Base-by-base conservation (phyloP, 2,888 invertebrate species). In the Trypoxylon attenuatum region DNA sequence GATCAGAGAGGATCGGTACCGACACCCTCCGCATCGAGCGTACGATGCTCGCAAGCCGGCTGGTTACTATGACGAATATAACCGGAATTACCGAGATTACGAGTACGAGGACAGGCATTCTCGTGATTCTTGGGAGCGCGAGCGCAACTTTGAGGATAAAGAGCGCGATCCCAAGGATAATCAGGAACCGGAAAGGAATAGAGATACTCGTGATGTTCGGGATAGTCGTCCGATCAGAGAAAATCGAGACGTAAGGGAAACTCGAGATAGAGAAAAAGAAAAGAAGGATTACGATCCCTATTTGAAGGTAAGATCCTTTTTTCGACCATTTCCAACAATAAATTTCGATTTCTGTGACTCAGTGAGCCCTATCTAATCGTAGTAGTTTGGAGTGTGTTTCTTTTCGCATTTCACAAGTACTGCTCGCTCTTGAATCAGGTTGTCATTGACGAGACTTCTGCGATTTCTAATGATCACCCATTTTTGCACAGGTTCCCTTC, bases 231-330 rank as follows among this genome's bases (percentile, higher is more conserved):
- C 1, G 57, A 74, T 15, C 13, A 73, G 82, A 33, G 84, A 82
- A 10, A 69, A 55, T 43, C 74, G 84, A 27, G 81, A 82, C 27
- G 53, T 18, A 13, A 76, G 77, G 55, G 83, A 87, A 39, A 78
- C 6, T 15, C 62, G 69, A 10, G 76, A 76, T 3, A 39, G 72
- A 27, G 73, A 73, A 16, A 79, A 78, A 80, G 68, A 82, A 8
- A 83, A 80, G 50, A 79, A 84, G 46, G 88, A 88, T 69, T 87
- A 86, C 50, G 88, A 89, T 41, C 86, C 83, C 71, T 82, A 83
- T 71, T 81, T 83, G 19, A 87, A 88, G 82, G 85, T 85, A 69
- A 52, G 10, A n/a, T 15, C n/a, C n/a, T n/a, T n/a, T n/a, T n/a
- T n/a, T n/a, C n/a, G n/a, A n/a, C n/a, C n/a, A n/a, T n/a, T n/a